These are phyloP conservation scores for Hemibagrus guttatus DNA, from an alignment of 2,797 vertebrate species.

Conservation along the genomic window DNA sequence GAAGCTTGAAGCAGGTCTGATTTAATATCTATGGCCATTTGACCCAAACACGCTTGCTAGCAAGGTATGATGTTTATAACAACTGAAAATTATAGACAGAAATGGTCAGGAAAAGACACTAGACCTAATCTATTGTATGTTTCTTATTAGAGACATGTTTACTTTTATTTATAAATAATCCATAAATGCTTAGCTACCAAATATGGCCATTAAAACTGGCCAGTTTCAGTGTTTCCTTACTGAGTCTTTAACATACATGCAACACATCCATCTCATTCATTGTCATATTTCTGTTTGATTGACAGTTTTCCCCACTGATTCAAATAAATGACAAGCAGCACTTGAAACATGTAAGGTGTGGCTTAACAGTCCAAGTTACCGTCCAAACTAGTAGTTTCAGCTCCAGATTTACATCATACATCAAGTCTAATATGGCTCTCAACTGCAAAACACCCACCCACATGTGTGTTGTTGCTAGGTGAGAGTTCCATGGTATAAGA, in stretches of 20 bases:
- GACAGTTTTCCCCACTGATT: not conserved
- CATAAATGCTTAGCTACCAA: not conserved
- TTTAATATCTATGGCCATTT: not conserved
- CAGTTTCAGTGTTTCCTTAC: not conserved
- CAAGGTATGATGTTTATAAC: not conserved
- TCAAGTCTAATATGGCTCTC: not conserved
- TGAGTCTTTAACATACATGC: not conserved
- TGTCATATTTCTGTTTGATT: conserved; percentile 1
- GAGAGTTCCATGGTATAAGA: not conserved
- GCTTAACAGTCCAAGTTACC: not conserved
- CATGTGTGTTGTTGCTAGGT: not conserved
- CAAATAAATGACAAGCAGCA: conserved; percentile 4
- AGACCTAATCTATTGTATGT: not conserved
- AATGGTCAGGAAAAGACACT: not conserved
- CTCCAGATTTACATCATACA: conserved; percentile 4
- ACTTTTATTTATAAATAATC: not conserved
- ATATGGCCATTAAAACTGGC: not conserved
- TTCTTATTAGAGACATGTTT: not conserved
- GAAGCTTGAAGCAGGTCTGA: not conserved
- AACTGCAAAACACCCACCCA: conserved; percentile 3
- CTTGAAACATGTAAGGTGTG: not conserved
- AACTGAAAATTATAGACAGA: not conserved
- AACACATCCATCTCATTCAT: not conserved
- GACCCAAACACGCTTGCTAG: not conserved
- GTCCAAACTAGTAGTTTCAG: not conserved